Conservation (phyloP, 2,888 invertebrate genomes). For the Brachypalpus laphriformis region DNA sequence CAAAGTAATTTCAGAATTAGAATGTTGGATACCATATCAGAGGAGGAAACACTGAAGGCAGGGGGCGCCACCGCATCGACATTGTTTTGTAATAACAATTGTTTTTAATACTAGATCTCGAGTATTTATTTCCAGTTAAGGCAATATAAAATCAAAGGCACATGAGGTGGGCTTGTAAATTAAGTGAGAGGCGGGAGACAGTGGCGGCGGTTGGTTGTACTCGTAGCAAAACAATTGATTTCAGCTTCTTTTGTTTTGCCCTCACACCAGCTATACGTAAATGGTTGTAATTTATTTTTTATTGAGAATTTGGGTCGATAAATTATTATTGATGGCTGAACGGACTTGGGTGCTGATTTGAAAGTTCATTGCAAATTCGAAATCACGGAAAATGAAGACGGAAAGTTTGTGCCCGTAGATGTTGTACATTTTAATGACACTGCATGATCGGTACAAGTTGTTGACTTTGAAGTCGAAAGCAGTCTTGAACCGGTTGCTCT, state of each 20-base stretch:
- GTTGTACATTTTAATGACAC: neutral
- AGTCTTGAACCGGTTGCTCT: neutral
- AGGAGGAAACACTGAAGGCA: neutral
- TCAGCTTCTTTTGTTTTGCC: conserved; percentile 43
- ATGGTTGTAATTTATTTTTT: conserved; percentile 49
- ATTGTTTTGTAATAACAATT: conserved; percentile 48
- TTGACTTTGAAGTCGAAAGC: neutral
- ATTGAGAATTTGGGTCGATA: conserved; percentile 53
- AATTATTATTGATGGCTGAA: conserved; percentile 40
- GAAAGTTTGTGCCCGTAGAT: too few species aligned
- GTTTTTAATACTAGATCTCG: neutral
- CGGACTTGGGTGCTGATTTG: conserved; percentile 16
- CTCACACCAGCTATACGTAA: conserved; percentile 41
- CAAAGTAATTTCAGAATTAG: conserved; percentile 63
- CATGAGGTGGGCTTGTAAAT: conserved; percentile 27
- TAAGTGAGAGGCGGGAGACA: neutral
- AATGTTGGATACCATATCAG: conserved; percentile 40
- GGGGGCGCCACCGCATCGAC: conserved; percentile 25
- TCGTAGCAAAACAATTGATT: conserved; percentile 47
- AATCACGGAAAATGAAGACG: neutral
- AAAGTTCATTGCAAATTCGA: conserved; percentile 22
- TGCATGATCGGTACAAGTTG: neutral
- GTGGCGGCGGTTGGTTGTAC: neutral
- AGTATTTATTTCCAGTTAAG: conserved; percentile 6
- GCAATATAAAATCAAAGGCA: conserved; percentile 17